Percentiles rank a stretch among this genome's conserved stretches.
Evolutionary conservation across 2,888 invertebrate genomes (phyloP).

Genomic region (Julus scanicus): DNA sequence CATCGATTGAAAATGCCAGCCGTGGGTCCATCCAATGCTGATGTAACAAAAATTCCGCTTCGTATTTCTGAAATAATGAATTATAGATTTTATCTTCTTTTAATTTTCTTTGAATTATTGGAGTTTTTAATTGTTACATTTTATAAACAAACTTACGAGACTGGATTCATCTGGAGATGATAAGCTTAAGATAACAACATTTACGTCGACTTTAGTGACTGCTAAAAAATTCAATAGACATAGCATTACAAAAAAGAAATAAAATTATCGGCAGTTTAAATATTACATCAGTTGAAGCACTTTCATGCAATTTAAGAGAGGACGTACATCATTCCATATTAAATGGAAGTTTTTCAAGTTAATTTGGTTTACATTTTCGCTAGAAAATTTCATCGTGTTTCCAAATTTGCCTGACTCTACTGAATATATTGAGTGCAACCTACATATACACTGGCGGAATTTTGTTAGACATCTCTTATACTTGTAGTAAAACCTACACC

Average conservation of each 20-base stretch:
- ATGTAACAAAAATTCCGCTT: constrained; percentile 92
- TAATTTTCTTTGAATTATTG: not conserved
- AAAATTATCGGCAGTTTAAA: not conserved
- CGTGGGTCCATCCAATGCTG: constrained; percentile 95
- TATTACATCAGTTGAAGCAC: not conserved
- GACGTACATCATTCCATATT: not conserved
- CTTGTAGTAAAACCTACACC: not conserved
- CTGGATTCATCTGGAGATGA: constrained; percentile 96
- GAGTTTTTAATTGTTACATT: not conserved
- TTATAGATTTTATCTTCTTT: not conserved
- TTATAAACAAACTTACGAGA: constrained; percentile 77
- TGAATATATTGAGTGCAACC: not conserved
- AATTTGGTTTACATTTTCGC: constrained; percentile 5
- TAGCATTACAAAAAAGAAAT: not conserved
- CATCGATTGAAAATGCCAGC: constrained; percentile 80
- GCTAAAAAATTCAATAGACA: not conserved
- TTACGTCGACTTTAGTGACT: constrained; percentile 88
- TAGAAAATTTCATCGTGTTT: not conserved
- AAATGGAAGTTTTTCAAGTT: not conserved
- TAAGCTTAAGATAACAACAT: constrained; percentile 90
- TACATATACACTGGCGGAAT: not conserved
- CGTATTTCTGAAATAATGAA: constrained; percentile 82
- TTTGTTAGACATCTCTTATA: not conserved
- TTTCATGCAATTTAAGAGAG: not conserved
- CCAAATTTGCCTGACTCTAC: not conserved